A percentile compares a stretch with the other conserved stretches of the same genome.
These are phyloP conservation scores for Uropsilus gracilis DNA, from an alignment of 2,113 vertebrate species.

Conservation along the genomic window DNA sequence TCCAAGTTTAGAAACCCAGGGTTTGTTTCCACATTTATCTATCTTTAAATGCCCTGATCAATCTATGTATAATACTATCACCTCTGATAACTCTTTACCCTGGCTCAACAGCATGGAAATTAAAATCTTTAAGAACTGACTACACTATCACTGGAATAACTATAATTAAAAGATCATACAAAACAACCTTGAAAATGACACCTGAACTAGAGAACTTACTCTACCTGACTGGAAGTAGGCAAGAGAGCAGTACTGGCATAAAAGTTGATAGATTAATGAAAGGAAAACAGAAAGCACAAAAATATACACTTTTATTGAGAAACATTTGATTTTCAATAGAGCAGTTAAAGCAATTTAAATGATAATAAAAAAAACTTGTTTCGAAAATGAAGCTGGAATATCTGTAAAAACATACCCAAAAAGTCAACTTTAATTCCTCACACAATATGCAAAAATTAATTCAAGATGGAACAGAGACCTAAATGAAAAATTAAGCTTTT, in stretches of 20 bases:
- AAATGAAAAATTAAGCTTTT: conserved; percentile 38
- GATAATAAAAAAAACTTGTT: conserved; percentile 2
- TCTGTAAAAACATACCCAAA: background rate
- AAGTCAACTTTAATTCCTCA: background rate
- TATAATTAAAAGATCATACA: background rate
- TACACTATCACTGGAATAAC: background rate
- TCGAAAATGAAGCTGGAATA: background rate
- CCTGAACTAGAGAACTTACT: background rate
- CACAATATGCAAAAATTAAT: conserved; percentile 13
- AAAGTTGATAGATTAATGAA: background rate
- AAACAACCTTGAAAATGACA: conserved; percentile 27
- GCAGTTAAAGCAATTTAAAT: background rate
- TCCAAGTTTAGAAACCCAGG: background rate
- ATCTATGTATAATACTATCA: background rate
- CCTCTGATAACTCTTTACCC: background rate
- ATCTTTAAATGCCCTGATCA: background rate
- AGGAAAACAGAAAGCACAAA: background rate
- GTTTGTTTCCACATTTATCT: background rate
- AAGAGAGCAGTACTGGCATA: background rate
- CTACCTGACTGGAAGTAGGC: background rate
- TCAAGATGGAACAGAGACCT: background rate
- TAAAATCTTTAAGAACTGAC: background rate
- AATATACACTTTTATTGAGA: background rate
- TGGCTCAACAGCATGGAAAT: background rate
- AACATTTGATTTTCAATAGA: conserved; percentile 18